Evolutionary conservation across 2,113 vertebrate genomes (phyloP).

Genomic region (crab-eating macaque (Macaca fascicularis)): T2T-MFA8v1.1 NC_088389.1:109843501-109844000

Average conservation of each 20-base stretch:
- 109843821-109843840: conserved; percentile 45
- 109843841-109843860: conserved; percentile 47
- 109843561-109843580: conserved; percentile 74
- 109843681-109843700: conserved; percentile 75
- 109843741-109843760: conserved; percentile 38
- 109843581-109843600: conserved; percentile 67
- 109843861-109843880: background rate
- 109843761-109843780: conserved; percentile 63
- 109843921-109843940: conserved; percentile 33
- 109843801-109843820: conserved; percentile 52
- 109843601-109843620: conserved; percentile 74
- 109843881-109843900: background rate
- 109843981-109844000: background rate
- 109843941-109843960: background rate
- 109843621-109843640: conserved; percentile 62
- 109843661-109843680: conserved; percentile 71
- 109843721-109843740: conserved; percentile 59
- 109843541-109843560: conserved; percentile 76
- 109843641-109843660: conserved; percentile 61
- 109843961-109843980: background rate
- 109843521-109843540: conserved; percentile 71
- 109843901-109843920: background rate
- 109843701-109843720: conserved; percentile 72
- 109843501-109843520: conserved; percentile 30
- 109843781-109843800: conserved; percentile 69